Evolutionary conservation across 2,797 vertebrate genomes (phyloP).

Genomic region (Mormyrus proboscirostris): DNA sequence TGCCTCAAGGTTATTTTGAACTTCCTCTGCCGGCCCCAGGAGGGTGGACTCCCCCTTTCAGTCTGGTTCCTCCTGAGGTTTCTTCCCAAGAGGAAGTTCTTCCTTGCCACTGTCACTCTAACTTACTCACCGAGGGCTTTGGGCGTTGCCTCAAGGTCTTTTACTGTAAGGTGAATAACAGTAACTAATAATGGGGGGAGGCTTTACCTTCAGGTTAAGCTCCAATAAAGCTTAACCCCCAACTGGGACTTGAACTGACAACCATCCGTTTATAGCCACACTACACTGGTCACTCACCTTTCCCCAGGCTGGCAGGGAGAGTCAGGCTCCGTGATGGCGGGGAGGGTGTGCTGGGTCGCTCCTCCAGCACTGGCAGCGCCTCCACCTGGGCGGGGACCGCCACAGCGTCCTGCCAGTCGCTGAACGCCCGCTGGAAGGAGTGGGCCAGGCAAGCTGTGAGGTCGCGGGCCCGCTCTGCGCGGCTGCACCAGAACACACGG

Average conservation of each 20-base stretch:
- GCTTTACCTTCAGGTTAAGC: not conserved
- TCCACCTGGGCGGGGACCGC: conserved; percentile 42
- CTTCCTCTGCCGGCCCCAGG: too few species aligned
- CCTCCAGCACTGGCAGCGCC: conserved; percentile 36
- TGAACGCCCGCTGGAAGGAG: conserved; percentile 68
- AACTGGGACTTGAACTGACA: not conserved
- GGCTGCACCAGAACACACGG: conserved; percentile 72
- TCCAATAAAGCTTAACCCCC: too few species aligned
- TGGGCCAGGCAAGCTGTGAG: conserved; percentile 65
- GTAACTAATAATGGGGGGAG: not conserved
- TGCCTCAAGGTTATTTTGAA: too few species aligned
- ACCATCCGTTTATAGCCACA: not conserved
- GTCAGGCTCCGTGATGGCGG: conserved; percentile 53
- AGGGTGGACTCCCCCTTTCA: too few species aligned
- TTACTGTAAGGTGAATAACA: too few species aligned
- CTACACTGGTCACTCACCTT: conserved; percentile 53
- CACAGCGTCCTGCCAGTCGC: conserved; percentile 60
- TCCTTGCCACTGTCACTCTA: too few species aligned
- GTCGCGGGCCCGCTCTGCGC: conserved; percentile 63
- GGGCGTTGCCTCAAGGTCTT: too few species aligned
- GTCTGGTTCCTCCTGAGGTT: too few species aligned
- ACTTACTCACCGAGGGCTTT: too few species aligned
- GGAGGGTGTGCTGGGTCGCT: conserved; percentile 35
- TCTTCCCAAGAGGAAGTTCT: too few species aligned
- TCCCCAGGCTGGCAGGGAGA: conserved; percentile 59